Conservation (phyloP, 2,888 invertebrate genomes). For the Lasius fuliginosus region DNA sequence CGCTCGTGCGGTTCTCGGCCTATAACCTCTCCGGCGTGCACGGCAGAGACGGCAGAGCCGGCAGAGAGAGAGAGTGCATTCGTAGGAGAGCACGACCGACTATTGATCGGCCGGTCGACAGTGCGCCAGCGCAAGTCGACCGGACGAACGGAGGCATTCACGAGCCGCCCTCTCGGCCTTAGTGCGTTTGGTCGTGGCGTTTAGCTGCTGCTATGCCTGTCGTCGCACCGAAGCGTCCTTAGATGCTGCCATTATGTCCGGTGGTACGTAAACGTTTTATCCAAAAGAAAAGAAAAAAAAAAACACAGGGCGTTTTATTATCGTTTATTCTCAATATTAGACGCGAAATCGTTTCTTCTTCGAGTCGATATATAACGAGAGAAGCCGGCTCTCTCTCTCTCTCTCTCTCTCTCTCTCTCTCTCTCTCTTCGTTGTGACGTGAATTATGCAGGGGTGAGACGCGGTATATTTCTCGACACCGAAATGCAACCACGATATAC, state of each 20-base stretch:
- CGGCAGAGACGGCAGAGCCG: no score
- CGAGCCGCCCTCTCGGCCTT: constrained; percentile 64
- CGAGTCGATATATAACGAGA: neutral
- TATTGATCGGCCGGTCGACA: constrained; percentile 68
- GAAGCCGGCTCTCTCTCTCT: constrained; percentile 3
- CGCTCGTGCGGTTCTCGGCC: constrained; percentile 13
- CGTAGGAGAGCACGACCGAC: constrained; percentile 30
- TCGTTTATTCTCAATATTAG: neutral
- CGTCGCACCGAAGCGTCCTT: constrained; percentile 60
- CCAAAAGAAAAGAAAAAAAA: neutral
- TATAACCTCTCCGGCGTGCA: constrained; percentile 26
- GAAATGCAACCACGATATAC: neutral
- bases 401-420: neutral
- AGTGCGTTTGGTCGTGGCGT: constrained; percentile 47
- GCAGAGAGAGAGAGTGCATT: constrained; percentile 10
- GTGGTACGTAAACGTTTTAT: constrained; percentile 78
- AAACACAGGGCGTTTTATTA: neutral
- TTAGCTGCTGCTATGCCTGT: constrained; percentile 40
- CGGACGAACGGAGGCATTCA: constrained; percentile 51
- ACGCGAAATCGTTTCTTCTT: constrained; percentile 1
- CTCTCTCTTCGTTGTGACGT: neutral
- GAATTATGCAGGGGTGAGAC: constrained; percentile 14
- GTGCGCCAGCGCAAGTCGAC: constrained; percentile 77
- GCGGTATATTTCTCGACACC: neutral
- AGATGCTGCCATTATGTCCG: constrained; percentile 78